A percentile compares a stretch with the other conserved stretches of the same genome.
Conservation (phyloP, 2,888 invertebrate species). For the Ramazzottius varieornatus region DNA sequence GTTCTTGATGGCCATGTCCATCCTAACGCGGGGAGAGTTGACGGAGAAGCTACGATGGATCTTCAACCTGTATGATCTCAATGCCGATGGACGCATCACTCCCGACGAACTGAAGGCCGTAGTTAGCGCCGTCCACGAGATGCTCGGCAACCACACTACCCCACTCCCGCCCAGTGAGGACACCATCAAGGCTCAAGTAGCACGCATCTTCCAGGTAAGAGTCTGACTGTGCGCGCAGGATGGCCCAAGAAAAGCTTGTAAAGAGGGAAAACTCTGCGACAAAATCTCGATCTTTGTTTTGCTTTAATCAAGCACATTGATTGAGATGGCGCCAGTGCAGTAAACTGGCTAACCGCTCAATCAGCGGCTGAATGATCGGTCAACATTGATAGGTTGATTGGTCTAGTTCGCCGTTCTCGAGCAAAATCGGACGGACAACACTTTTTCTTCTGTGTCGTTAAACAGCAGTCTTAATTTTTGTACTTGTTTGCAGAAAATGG, state of each 20-base stretch:
- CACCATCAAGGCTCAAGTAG: background rate
- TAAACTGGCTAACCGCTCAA: too few relatives aligned
- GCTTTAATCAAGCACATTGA: too few relatives aligned
- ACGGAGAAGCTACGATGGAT: background rate
- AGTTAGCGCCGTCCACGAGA: background rate
- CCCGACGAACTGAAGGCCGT: background rate
- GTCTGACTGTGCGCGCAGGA: too few relatives aligned
- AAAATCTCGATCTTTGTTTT: background rate
- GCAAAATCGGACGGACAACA: too few relatives aligned
- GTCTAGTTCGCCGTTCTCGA: too few relatives aligned
- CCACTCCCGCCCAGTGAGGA: background rate
- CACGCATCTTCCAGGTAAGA: background rate
- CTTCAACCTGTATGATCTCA: slow-evolving; percentile 2
- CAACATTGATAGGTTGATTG: too few relatives aligned
- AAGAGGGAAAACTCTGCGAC: too few relatives aligned
- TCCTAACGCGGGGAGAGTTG: background rate
- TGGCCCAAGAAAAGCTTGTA: too few relatives aligned
- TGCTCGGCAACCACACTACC: background rate
- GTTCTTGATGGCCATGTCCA: background rate
- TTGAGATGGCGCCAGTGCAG: too few relatives aligned
- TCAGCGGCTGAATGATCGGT: too few relatives aligned
- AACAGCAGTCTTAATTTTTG: background rate
- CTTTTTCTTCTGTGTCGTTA: background rate
- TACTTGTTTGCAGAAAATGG: background rate
- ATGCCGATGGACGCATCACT: background rate